Percentiles rank a stretch among this genome's conserved stretches.
Evolutionary conservation across 2,113 vertebrate species (phyloP).

Genomic region (Picathartes gymnocephalus): DNA sequence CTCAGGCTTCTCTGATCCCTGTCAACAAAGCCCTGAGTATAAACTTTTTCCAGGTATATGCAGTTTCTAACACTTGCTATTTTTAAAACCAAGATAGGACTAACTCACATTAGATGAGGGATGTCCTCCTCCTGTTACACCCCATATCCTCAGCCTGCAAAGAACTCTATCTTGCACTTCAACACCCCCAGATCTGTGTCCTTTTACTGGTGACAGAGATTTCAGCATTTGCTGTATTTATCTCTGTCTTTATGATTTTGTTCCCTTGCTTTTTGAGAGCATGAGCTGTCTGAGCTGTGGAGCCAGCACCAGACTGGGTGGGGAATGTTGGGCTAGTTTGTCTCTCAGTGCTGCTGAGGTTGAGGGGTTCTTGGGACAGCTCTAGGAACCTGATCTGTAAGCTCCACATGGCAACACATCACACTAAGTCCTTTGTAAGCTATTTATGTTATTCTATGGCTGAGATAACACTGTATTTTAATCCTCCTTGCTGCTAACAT

Average conservation of each 20-base stretch:
- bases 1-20: background rate
- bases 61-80: background rate
- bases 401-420: background rate
- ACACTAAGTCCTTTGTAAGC: background rate
- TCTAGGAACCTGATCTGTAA: background rate
- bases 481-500: background rate
- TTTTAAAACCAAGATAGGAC: background rate
- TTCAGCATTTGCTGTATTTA: background rate
- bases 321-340: background rate
- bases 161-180: background rate
- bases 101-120: background rate
- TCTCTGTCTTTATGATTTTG: background rate
- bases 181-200: background rate
- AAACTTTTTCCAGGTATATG: background rate
- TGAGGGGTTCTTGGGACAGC: background rate
- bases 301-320: background rate
- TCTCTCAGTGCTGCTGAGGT: background rate
- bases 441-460: background rate
- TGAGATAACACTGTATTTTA: background rate
- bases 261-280: background rate
- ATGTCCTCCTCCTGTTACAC: background rate
- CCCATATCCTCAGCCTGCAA: background rate
- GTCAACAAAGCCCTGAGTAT: too few relatives aligned
- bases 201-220: background rate
- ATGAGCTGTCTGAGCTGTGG: rapidly evolving